These are phyloP conservation scores for Rhagoletis zephyria DNA, from an alignment of 1,140 invertebrate genomes.

Conservation along the genomic window DNA sequence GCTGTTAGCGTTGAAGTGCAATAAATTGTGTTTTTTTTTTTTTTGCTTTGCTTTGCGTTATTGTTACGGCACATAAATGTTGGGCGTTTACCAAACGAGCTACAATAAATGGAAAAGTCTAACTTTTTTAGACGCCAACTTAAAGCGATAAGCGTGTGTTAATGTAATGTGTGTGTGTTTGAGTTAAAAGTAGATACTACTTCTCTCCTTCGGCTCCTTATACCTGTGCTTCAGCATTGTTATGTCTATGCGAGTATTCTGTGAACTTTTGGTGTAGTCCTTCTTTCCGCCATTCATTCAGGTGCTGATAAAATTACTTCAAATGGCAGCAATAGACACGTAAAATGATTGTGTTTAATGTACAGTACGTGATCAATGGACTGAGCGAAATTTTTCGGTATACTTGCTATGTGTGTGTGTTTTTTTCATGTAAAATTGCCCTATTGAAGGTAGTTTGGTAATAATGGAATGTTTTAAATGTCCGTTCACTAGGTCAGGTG, in stretches of 20 bases:
- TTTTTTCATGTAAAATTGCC: not conserved
- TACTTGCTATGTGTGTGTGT: not conserved
- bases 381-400: not conserved
- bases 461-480: not conserved
- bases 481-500: not conserved
- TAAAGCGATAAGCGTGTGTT: not conserved
- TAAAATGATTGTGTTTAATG: slow-evolving; percentile 44
- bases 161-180: not conserved
- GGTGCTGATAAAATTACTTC: not conserved
- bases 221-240: not conserved
- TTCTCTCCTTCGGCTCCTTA: too few species aligned
- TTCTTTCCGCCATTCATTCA: not conserved
- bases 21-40: not conserved
- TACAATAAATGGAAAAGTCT: slow-evolving; percentile 3
- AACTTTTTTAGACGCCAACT: not conserved
- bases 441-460: not conserved
- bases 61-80: not conserved
- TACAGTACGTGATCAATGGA: slow-evolving; percentile 18
- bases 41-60: not conserved
- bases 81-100: not conserved
- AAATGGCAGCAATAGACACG: slow-evolving; percentile 19
- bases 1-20: slow-evolving; percentile 17
- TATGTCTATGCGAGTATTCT: not conserved
- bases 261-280: not conserved
- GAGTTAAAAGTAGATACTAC: too few species aligned